Conservation (phyloP, 2,797 vertebrate genomes). For the Scarus forsteni region DNA sequence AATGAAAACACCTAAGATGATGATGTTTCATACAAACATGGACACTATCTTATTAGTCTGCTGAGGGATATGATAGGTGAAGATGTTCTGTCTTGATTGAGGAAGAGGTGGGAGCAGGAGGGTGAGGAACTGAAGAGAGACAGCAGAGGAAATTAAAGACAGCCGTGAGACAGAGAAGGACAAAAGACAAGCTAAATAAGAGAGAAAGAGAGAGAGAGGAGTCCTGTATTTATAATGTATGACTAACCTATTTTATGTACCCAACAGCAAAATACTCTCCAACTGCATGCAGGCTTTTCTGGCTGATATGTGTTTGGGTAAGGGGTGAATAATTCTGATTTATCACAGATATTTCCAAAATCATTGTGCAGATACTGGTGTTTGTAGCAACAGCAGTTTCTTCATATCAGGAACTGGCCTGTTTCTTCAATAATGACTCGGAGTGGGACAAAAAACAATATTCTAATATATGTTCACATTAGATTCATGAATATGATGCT, state of each 20-base stretch:
- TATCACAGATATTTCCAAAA: too few species aligned
- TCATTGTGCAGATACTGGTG: too few species aligned
- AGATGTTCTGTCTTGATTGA: slow-evolving; percentile 1
- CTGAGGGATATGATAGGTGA: slow-evolving; percentile 23
- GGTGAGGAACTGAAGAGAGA: background rate
- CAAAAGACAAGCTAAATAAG: background rate
- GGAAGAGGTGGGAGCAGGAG: background rate
- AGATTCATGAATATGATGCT: too few species aligned
- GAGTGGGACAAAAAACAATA: too few species aligned
- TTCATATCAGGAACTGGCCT: too few species aligned
- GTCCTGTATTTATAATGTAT: slow-evolving; percentile 75
- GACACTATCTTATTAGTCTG: background rate
- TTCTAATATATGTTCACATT: too few species aligned
- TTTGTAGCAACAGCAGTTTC: too few species aligned
- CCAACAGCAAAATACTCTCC: slow-evolving; percentile 43
- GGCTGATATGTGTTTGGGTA: too few species aligned
- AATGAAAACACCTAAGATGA: slow-evolving; percentile 11
- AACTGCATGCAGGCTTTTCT: slow-evolving; percentile 6
- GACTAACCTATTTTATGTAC: slow-evolving; percentile 68
- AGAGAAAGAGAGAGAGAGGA: slow-evolving; percentile 12
- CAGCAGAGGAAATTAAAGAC: slow-evolving; percentile 20
- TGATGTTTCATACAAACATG: background rate
- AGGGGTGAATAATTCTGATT: too few species aligned
- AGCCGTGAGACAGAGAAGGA: slow-evolving; percentile 1
- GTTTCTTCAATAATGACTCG: too few species aligned